phyloP scores from a whole-genome alignment of 1,140 invertebrate species.

The Brachionus plicatilis region DNA sequence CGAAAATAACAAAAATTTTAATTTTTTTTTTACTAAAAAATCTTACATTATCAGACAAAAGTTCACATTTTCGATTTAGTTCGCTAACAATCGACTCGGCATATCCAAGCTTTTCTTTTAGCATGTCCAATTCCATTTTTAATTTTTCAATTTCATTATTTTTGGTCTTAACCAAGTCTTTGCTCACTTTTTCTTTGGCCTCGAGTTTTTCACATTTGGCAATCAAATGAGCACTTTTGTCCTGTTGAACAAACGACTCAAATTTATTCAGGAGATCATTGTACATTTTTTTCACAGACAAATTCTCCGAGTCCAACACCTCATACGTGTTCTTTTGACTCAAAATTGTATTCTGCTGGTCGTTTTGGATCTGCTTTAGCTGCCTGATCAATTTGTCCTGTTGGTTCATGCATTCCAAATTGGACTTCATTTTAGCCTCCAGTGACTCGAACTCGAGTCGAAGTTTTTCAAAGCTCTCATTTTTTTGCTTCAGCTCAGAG shows the following conservation, averaged over 20 bases:
- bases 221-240: background rate
- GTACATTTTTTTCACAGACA: slow-evolving; percentile 11
- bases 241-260: background rate
- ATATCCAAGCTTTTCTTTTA: background rate
- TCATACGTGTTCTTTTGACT: background rate
- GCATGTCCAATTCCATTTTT: background rate
- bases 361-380: background rate
- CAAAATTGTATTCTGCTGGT: background rate
- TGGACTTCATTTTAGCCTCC: background rate
- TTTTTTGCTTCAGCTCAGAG: background rate
- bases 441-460: background rate
- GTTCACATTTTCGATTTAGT: background rate
- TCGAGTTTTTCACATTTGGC: background rate
- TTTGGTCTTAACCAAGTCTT: background rate
- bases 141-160: slow-evolving; percentile 11
- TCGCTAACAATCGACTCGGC: background rate
- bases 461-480: background rate
- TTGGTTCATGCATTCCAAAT: slow-evolving; percentile 14
- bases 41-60: background rate
- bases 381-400: slow-evolving; percentile 9
- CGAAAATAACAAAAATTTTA: background rate
- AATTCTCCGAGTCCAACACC: background rate
- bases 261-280: background rate
- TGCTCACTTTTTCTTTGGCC: background rate
- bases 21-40: background rate